Evolutionary conservation across 2,888 invertebrate species (phyloP).

Genomic region (Octodonta nipae): DNA sequence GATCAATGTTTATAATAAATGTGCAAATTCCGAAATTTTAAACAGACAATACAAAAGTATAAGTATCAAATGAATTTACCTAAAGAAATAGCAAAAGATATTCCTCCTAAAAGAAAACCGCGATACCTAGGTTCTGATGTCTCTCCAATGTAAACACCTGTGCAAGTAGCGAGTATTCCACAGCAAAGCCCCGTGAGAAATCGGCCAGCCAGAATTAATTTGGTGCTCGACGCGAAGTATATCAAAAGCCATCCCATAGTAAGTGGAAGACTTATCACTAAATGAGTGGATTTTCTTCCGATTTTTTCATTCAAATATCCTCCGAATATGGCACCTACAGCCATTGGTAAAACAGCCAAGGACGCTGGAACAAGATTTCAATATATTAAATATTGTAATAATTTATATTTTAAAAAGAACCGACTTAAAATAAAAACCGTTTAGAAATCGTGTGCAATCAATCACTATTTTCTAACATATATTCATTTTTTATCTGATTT

Average conservation of each 20-base stretch:
- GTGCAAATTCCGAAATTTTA: too few species aligned
- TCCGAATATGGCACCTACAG: constrained; percentile 46
- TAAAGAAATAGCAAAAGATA: constrained; percentile 11
- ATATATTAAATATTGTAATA: too few species aligned
- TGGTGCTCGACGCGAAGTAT: constrained; percentile 40
- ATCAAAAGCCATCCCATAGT: constrained; percentile 48
- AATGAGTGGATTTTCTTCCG: constrained; percentile 45
- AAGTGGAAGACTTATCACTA: constrained; percentile 43
- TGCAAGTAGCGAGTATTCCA: constrained; percentile 40
- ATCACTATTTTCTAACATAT: too few species aligned
- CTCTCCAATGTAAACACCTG: constrained; percentile 27
- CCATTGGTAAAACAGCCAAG: constrained; percentile 51
- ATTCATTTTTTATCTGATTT: too few species aligned
- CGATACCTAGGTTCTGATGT: constrained; percentile 45
- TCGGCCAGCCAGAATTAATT: constrained; percentile 37
- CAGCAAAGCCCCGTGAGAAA: constrained; percentile 22
- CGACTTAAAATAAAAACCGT: too few species aligned
- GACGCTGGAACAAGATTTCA: constrained; percentile 41
- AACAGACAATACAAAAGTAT: too few species aligned
- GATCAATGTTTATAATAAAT: too few species aligned
- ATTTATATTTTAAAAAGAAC: too few species aligned
- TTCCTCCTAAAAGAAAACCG: constrained; percentile 34
- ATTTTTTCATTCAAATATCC: constrained; percentile 48
- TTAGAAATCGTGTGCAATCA: too few species aligned
- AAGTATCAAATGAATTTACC: too few species aligned